Conservation (phyloP, 23 tunicate genomes). For the Trididemnum nubilum region DNA sequence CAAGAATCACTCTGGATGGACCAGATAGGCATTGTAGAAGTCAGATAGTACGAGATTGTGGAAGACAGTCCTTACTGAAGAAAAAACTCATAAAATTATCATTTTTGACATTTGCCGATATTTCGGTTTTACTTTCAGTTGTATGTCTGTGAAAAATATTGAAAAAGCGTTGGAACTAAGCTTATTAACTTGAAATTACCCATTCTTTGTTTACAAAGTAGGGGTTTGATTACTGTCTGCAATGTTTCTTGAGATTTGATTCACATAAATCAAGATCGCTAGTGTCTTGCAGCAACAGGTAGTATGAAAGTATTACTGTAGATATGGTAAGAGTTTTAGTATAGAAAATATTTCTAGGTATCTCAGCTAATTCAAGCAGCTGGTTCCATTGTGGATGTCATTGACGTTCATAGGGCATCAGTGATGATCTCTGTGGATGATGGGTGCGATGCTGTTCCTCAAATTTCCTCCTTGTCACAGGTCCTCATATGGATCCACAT, state of each 20-base stretch:
- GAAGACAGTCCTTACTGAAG: background rate
- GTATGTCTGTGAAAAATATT: too few relatives aligned
- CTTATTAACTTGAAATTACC: too few relatives aligned
- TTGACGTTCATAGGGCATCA: conserved; percentile 80
- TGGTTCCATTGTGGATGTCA: conserved; percentile 71
- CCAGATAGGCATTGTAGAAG: conserved; percentile 52
- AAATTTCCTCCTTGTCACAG: conserved; percentile 63
- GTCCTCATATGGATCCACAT: conserved; percentile 69
- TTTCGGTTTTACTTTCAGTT: too few relatives aligned
- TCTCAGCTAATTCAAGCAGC: conserved; percentile 57
- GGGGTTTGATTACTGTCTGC: too few relatives aligned
- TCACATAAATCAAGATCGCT: too few relatives aligned
- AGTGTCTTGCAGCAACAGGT: too few relatives aligned
- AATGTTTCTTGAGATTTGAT: too few relatives aligned
- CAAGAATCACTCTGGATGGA: conserved; percentile 82
- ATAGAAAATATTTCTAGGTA: conserved; percentile 36
- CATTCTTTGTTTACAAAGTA: too few relatives aligned
- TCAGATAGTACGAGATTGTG: background rate
- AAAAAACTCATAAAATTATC: background rate
- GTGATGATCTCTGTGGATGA: conserved; percentile 79
- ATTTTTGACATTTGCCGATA: background rate
- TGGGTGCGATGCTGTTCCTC: conserved; percentile 78
- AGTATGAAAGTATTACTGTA: too few relatives aligned
- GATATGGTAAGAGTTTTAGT: too few relatives aligned
- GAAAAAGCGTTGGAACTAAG: too few relatives aligned